These are phyloP conservation scores for Strigamia maritima DNA, from an alignment of 2,888 invertebrate genomes.

Conservation along the genomic window DNA sequence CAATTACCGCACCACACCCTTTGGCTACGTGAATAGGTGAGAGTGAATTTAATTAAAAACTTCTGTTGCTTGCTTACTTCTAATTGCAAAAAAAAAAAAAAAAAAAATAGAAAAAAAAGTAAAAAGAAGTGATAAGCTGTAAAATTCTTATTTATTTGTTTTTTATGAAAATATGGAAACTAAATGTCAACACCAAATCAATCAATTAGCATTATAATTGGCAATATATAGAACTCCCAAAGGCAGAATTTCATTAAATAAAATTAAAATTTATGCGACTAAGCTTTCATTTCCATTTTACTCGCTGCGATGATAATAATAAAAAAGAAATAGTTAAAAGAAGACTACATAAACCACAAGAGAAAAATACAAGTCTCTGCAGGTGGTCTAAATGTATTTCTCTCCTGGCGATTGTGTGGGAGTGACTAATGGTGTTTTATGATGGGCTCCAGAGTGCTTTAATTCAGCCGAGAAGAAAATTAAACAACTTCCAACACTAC, in stretches of 20 bases:
- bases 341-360: slow-evolving; percentile 21
- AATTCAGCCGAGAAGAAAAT: slow-evolving; percentile 31
- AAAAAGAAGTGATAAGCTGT: too few species aligned
- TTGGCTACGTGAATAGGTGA: slow-evolving; percentile 25
- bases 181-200: background rate
- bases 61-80: slow-evolving; percentile 11
- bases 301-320: background rate
- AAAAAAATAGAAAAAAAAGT: too few species aligned
- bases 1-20: slow-evolving; percentile 27
- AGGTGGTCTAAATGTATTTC: slow-evolving; percentile 32
- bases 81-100: background rate
- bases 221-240: too few species aligned
- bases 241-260: background rate
- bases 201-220: too few species aligned
- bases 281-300: background rate
- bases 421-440: slow-evolving; percentile 34
- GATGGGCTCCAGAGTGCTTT: slow-evolving; percentile 31
- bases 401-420: slow-evolving; percentile 30
- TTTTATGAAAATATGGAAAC: background rate
- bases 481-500: slow-evolving; percentile 26
- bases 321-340: slow-evolving; percentile 26
- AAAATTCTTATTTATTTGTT: too few species aligned
- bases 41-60: slow-evolving; percentile 28
- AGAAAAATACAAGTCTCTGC: slow-evolving; percentile 27
- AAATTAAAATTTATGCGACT: background rate